phyloP scores from a whole-genome alignment of 2,888 invertebrate species.

The Caenorhabditis japonica region DNA sequence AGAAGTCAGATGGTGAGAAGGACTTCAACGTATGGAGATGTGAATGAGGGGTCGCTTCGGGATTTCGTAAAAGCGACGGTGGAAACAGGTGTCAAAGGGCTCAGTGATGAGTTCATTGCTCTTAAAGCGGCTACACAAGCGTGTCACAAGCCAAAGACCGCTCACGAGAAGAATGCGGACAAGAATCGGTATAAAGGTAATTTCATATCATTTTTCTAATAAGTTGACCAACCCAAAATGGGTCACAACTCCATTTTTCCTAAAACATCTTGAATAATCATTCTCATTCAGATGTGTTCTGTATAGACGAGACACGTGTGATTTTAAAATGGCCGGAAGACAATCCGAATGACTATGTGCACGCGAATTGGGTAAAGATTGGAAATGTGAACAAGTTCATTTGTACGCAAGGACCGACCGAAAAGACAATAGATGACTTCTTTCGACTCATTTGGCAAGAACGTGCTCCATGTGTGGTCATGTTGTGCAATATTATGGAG shows the following conservation, averaged over 20 bases:
- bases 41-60: slow-evolving; percentile 24
- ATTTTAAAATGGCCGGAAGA: slow-evolving; percentile 59
- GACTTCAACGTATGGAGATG: slow-evolving; percentile 10
- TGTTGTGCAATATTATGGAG: slow-evolving; percentile 69
- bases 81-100: slow-evolving; percentile 48
- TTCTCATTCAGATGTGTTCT: slow-evolving; percentile 59
- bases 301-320: slow-evolving; percentile 69
- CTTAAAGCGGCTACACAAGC: slow-evolving; percentile 52
- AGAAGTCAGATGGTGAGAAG: slow-evolving; percentile 5
- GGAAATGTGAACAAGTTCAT: slow-evolving; percentile 56
- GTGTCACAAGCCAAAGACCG: slow-evolving; percentile 55
- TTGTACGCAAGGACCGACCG: slow-evolving; percentile 69
- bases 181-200: slow-evolving; percentile 70
- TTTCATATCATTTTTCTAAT: background rate
- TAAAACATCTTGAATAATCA: background rate
- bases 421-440: slow-evolving; percentile 67
- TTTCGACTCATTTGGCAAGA: slow-evolving; percentile 70
- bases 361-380: slow-evolving; percentile 69
- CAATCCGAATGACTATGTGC: slow-evolving; percentile 63
- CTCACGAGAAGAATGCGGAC: slow-evolving; percentile 59
- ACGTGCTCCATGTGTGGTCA: slow-evolving; percentile 63
- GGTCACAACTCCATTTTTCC: background rate
- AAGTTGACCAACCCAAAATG: background rate
- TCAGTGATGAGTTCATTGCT: slow-evolving; percentile 45
- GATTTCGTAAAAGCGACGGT: slow-evolving; percentile 42